Evolutionary conservation across 2,888 invertebrate genomes (phyloP), one percentile per base, ranked within the genome.

Genomic region (Bursaphelenchus okinawaensis): DNA sequence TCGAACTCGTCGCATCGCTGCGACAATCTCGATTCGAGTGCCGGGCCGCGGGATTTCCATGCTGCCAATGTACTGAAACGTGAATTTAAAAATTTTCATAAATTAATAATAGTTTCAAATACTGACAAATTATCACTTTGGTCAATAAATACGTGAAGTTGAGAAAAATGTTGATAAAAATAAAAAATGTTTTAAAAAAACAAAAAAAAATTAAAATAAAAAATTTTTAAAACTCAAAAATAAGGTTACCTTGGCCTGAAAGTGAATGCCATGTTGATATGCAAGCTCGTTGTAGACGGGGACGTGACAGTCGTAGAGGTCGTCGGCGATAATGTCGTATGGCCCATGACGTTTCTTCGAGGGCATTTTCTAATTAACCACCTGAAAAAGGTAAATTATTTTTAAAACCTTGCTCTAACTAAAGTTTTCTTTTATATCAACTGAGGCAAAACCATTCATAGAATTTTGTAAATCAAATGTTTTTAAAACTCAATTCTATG

Each of bases 221-320:
- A n/a, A n/a, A n/a, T n/a, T n/a, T n/a, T n/a, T n/a, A n/a, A n/a
- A n/a, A n/a, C n/a, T n/a, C n/a, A 28, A 31, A 0, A 65, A 9
- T 95, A n/a, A n/a, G n/a, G n/a, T n/a, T n/a, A n/a, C 95, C 91
- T 95, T 95, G 77, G 93, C 94, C 86, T 92, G 91, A 87, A 95
- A 96, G 79, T 90, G 89, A 84, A 96, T 94, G 78, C 96, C 96
- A 84, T 92, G 91, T 78, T 92, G 90, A 86, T 95, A 96, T 71
- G 94, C 94, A 85, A 94, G 93, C 75, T 96, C 96, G 68, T 93
- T 90, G 85, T 95, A 93, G 75, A 95, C 86, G n/a, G 95, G 94
- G 83, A 95, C 92, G 83, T 93, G 88, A 70, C 91, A 90, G 85
- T 96, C 95, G 85, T 90, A 92, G 83, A 94, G 93, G 85, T 95